A percentile compares a stretch with the other conserved stretches of the same genome.
These are phyloP conservation scores for Heliconius erato DNA, from an alignment of 2,888 invertebrate genomes.

Conservation along the genomic window DNA sequence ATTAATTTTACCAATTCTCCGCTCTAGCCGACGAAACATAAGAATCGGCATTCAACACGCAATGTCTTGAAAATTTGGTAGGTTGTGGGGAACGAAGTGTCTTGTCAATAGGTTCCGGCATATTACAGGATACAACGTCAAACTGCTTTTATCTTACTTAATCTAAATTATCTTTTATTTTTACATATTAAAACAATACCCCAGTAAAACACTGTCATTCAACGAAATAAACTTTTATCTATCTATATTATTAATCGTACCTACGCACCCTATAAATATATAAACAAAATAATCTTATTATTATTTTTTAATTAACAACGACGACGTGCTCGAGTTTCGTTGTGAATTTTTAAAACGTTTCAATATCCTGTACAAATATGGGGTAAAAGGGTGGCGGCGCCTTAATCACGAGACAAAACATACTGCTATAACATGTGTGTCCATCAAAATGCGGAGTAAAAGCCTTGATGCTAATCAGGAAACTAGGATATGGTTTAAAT, in stretches of 20 bases:
- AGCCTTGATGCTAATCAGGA: conserved; percentile 72
- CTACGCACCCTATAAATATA: not conserved
- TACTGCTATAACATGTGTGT: conserved; percentile 60
- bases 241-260: not conserved
- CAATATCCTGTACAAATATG: conserved; percentile 27
- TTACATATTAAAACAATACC: no score
- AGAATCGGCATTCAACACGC: no score
- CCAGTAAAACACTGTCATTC: no score
- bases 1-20: no score
- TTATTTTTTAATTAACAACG: conserved; percentile 12
- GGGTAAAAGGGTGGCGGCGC: conserved; percentile 33
- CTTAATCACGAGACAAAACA: conserved; percentile 51
- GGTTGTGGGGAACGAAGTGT: no score
- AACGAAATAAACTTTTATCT: not conserved
- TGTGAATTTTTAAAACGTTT: conserved; percentile 21
- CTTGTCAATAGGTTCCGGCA: no score
- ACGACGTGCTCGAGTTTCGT: not conserved
- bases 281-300: not conserved
- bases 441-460: conserved; percentile 66
- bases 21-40: no score
- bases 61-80: no score
- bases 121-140: no score
- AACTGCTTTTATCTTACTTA: no score
- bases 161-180: no score
- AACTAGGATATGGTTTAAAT: conserved; percentile 53